Base-by-base conservation (phyloP, 2,888 invertebrate genomes). In the Cosmia trapezina region DNA sequence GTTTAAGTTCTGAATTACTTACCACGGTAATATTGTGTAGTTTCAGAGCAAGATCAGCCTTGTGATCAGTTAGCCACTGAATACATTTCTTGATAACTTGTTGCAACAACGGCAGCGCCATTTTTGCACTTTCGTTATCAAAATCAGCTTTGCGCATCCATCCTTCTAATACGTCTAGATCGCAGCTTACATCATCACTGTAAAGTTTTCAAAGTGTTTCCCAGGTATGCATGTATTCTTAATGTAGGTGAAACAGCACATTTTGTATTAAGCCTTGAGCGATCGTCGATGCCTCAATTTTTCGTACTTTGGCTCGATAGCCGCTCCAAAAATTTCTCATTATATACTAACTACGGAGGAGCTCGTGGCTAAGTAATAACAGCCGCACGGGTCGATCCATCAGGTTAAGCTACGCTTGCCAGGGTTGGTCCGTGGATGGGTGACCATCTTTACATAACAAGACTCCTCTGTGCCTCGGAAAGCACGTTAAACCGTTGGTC, bases 161-260 rank as follows among this genome's bases (percentile, higher is more conserved):
- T 70, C 83, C 90, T 14, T 91, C 88, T 49, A 95, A 83, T 22
- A 94, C 80, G 73, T 94, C 93, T 22, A 89, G 73, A 12, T 91
- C 92, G 54, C 95, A 95, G 73, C 90, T 92, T 19, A 86, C 89
- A 65, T 94, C 94, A 22, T 94, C 93, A 69, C 95, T 96, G 82
- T 53, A 86, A 89, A 69, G 17, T 37, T 12, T 41, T 5, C 45
- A 47, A 62, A 63, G 6, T 14, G 19, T 22, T 43, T 22, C 0
- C 19, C 37, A 17, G 9, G 14, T n/a, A 41, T 41, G 8, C 8
- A 41, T 41, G 41, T 41, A 41, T 28, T 41, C 41, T 41, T 41
- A 41, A 41, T 41, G 41, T 41, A 41, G 8, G 8, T 41, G 41
- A 45, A 4, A 33, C 8, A 62, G 47, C 19, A 19, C 5, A 19